Evolutionary conservation across 2,888 invertebrate species (phyloP), one percentile per base, ranked within the genome.

Genomic region (Drosophila kambysellisi): DNA sequence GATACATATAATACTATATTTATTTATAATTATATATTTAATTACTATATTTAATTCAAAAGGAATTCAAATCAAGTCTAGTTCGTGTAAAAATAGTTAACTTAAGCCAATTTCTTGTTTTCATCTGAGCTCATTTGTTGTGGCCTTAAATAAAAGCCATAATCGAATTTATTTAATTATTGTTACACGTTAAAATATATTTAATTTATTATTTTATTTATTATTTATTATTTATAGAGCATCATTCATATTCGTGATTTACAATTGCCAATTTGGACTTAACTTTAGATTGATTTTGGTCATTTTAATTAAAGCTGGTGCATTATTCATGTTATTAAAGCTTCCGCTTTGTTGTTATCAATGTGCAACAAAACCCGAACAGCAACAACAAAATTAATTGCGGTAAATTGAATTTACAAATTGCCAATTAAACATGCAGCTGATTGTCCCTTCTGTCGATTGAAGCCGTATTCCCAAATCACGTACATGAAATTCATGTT

Each of bases 371-470:
- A 30, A 52, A 41, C 46, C 46, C 52, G 54, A 58, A 46, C 52
- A 46, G 3, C 51, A 37, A 12, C 54, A 53, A 41, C 50, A 67
- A 20, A 43, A 53, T 81, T 74, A 70, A 79, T 70, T 82, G 75
- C 66, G 79, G 66, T 75, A 64, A 75, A 82, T 74, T 65, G 46
- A 82, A 79, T 79, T 82, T 67, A 64, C 79, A 79, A 82, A 79
- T 79, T 75, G 82, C 39, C 63, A 67, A 74, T 78, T 67, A 63
- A 58, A 58, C 69, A 78, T 70, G 46, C 73, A 60, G 43, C 25
- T 39, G 41, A 70, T 33, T 35, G 54, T 63, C 7, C 32, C 32
- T 17, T 25, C 51, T 3, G 25, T 25, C 25, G 25, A 9, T 39
- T 3, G 15, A 17, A 32, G 52, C 29, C 32, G 9, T 54, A 56